A percentile compares a stretch with the other conserved stretches of the same genome.
phyloP scores from a whole-genome alignment of 1,140 invertebrate species.

The Anagrus nilaparvatae region DNA sequence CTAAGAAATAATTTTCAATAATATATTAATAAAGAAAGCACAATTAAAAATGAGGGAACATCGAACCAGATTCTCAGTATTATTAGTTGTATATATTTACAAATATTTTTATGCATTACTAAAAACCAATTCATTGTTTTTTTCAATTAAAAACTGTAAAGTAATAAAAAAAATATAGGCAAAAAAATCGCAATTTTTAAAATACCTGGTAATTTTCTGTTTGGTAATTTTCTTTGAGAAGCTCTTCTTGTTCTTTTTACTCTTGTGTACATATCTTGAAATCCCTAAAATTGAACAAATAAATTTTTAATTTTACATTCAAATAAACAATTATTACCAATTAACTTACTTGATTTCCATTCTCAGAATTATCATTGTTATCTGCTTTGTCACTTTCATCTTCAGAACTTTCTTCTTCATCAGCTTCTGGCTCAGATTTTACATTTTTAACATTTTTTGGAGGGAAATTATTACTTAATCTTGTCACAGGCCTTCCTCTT shows the following conservation, averaged over 20 bases:
- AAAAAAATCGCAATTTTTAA: neutral
- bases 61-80: neutral
- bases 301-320: conserved; percentile 5
- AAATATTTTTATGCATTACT: neutral
- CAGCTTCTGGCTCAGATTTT: conserved; percentile 8
- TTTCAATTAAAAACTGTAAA: neutral
- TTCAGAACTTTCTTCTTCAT: conserved; percentile 18
- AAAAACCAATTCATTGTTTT: neutral
- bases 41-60: no score
- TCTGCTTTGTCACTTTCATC: conserved; percentile 31
- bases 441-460: neutral
- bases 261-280: conserved; percentile 51
- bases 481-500: conserved; percentile 37
- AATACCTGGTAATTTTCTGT: conserved; percentile 32
- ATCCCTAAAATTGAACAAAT: conserved; percentile 29
- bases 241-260: conserved; percentile 47
- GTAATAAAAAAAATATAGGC: conserved; percentile 2
- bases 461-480: conserved; percentile 26
- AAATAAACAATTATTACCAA: conserved; percentile 1
- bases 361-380: conserved; percentile 40
- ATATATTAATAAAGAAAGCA: no score
- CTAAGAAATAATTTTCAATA: no score
- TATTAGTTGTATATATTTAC: neutral
- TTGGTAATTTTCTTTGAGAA: conserved; percentile 35
- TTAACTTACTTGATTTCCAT: conserved; percentile 24